phyloP scores from a whole-genome alignment of 2,888 invertebrate species.

The Sclerodermus sp. region DNA sequence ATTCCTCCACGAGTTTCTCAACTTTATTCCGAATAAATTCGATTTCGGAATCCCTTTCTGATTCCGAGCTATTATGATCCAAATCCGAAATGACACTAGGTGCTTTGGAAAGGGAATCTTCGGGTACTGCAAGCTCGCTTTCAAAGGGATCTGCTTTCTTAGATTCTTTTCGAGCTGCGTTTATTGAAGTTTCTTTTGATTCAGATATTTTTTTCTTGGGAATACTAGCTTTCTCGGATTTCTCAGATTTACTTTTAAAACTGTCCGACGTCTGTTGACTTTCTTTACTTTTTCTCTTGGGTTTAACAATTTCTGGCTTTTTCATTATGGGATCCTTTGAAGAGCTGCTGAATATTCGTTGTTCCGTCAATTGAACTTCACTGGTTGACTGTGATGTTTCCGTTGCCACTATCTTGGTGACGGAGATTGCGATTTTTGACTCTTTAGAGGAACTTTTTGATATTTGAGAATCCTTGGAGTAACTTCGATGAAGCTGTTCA shows the following conservation, averaged over 20 bases:
- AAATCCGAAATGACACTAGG: constrained; percentile 46
- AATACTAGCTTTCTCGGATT: too few species aligned
- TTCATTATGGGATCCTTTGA: constrained; percentile 34
- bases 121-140: constrained; percentile 14
- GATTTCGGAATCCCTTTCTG: constrained; percentile 71
- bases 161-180: constrained; percentile 43
- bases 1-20: constrained; percentile 66
- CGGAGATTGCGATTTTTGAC: constrained; percentile 29
- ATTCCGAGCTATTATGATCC: constrained; percentile 65
- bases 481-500: constrained; percentile 28
- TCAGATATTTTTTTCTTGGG: constrained; percentile 5
- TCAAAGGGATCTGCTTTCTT: constrained; percentile 46
- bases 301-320: constrained; percentile 42
- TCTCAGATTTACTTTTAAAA: too few species aligned
- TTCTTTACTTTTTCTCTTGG: constrained; percentile 44
- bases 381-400: constrained; percentile 3
- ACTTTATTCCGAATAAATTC: constrained; percentile 58
- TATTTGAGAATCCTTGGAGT: constrained; percentile 37
- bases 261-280: constrained; percentile 26
- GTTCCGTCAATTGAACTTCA: constrained; percentile 18
- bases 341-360: constrained; percentile 30
- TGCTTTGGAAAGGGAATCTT: constrained; percentile 34
- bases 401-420: constrained; percentile 3
- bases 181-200: constrained; percentile 36
- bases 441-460: constrained; percentile 42